phyloP scores from a whole-genome alignment of 2,888 invertebrate species.

The Argyresthia albistria region DNA sequence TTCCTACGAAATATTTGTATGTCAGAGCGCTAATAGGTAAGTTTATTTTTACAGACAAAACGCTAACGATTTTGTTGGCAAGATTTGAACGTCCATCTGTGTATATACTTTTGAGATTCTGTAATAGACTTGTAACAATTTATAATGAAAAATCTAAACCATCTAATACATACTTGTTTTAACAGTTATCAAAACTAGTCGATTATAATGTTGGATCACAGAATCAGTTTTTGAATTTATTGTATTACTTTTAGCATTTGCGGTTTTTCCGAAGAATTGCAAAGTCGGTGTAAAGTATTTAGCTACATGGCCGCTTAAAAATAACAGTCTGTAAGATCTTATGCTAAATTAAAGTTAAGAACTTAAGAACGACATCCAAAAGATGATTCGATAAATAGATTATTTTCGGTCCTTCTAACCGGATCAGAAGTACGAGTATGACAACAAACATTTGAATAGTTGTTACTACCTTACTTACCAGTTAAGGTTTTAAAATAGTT shows the following conservation, averaged over 20 bases:
- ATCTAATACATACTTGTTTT: neutral
- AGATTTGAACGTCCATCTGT: conserved; percentile 2
- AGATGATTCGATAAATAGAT: conserved; percentile 1
- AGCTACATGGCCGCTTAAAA: neutral
- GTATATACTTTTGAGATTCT: too few relatives aligned
- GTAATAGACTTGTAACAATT: too few relatives aligned
- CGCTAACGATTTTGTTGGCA: conserved; percentile 4
- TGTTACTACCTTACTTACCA: conserved; percentile 17
- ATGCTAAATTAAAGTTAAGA: conserved; percentile 9
- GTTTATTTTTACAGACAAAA: neutral
- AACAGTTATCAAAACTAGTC: too few relatives aligned
- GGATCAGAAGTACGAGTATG: neutral
- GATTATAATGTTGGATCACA: neutral
- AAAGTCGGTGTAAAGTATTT: neutral
- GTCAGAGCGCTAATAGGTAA: neutral
- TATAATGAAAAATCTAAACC: neutral
- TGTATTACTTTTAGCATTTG: neutral
- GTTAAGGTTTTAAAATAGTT: conserved; percentile 6
- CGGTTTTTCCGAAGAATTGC: neutral
- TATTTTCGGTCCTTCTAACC: neutral
- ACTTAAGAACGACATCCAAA: conserved; percentile 10
- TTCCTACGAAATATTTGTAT: too few relatives aligned
- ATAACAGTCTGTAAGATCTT: neutral
- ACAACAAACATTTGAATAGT: neutral
- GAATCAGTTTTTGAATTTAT: neutral